A percentile compares a stretch with the other conserved stretches of the same genome.
phyloP scores from a whole-genome alignment of 2,888 invertebrate genomes.

The Pandemis cinnamomeana region DNA sequence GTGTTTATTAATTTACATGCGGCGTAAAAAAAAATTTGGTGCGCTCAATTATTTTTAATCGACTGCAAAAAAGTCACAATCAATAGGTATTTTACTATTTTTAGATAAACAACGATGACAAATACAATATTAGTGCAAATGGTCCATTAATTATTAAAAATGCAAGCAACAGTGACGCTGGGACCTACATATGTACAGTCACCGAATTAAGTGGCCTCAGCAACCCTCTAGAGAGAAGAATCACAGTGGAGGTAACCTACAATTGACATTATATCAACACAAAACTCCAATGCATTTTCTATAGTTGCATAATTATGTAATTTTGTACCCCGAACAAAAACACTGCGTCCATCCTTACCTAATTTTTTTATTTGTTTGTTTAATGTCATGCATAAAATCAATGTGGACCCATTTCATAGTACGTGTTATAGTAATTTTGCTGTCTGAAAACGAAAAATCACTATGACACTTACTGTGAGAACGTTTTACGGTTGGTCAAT shows the following conservation, averaged over 20 bases:
- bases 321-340: too few relatives aligned
- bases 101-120: constrained; percentile 57
- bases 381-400: too few relatives aligned
- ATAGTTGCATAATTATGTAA: too few relatives aligned
- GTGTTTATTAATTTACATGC: neutral
- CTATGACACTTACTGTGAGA: too few relatives aligned
- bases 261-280: neutral
- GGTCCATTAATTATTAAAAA: constrained; percentile 58
- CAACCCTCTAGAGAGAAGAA: neutral
- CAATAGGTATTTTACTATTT: constrained; percentile 41
- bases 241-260: constrained; percentile 16
- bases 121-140: constrained; percentile 56
- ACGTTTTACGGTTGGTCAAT: too few relatives aligned
- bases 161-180: constrained; percentile 54
- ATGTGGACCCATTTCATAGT: too few relatives aligned
- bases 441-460: too few relatives aligned
- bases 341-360: too few relatives aligned
- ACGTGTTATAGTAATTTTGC: too few relatives aligned
- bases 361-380: too few relatives aligned
- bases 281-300: too few relatives aligned
- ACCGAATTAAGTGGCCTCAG: constrained; percentile 50
- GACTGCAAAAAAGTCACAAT: neutral
- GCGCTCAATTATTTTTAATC: neutral
- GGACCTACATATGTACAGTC: constrained; percentile 55
- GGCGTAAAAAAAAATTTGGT: too few relatives aligned